Percentiles rank a stretch among this genome's conserved stretches.
These are phyloP conservation scores for Willisornis vidua DNA, from an alignment of 2,113 vertebrate species.

Conservation along the genomic window DNA sequence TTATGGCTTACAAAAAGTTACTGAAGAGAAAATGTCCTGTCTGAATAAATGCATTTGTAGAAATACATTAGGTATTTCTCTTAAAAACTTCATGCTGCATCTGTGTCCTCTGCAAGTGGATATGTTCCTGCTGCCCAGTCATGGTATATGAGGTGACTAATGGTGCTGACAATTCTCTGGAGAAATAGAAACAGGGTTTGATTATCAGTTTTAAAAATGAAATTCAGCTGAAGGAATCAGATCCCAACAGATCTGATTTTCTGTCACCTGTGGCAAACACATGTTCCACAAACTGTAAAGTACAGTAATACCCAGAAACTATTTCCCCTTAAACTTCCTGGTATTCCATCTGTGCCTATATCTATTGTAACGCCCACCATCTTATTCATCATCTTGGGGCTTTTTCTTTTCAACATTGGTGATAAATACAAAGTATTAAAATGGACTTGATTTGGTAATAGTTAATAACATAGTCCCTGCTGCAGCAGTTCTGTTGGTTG, in stretches of 20 bases:
- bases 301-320: neutral
- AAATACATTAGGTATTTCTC: neutral
- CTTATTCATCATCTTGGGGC: neutral
- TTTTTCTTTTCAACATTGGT: neutral
- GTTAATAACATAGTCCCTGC: neutral
- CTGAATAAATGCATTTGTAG: neutral
- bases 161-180: neutral
- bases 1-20: neutral
- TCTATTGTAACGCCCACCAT: neutral
- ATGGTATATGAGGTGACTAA: neutral
- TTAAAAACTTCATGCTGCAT: neutral
- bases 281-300: neutral
- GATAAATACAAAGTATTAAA: neutral
- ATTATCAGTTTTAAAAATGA: neutral
- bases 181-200: neutral
- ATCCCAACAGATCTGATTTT: neutral
- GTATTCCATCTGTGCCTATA: neutral
- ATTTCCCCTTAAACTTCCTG: neutral
- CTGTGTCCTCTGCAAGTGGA: neutral
- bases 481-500: neutral
- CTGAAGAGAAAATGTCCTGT: neutral
- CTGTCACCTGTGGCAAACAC: neutral
- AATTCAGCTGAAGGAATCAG: neutral
- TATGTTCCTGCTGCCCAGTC: neutral
- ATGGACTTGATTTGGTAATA: neutral